Base-by-base conservation (phyloP, 2,888 invertebrate genomes). In the Apodemia duryi region DNA sequence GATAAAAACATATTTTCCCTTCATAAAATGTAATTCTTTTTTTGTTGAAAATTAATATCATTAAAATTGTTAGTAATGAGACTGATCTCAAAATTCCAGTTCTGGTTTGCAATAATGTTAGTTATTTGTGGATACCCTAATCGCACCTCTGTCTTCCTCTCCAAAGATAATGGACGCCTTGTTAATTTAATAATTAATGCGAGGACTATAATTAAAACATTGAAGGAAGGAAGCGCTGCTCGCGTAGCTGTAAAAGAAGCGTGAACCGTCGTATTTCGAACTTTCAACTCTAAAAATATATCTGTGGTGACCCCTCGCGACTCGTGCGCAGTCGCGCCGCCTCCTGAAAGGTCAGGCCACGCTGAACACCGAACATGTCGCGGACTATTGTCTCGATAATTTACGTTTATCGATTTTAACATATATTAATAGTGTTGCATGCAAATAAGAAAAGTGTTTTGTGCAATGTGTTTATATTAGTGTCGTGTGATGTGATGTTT, bases 241-340 rank as follows among this genome's bases (percentile, higher is more conserved):
- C 69, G 63, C 64, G 66, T 66, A 67, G 68, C 66, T 69, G 69
- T 69, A 65, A 38, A 69, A 72, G 73, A 72, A 70, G 66, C 80
- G 81, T 79, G 81, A 85, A 82, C 84, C 83, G 83, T 79, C 84
- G 89, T 88, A 90, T 90, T 91, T 88, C 92, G 92, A 92, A 92
- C 92, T 92, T 92, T 92, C 90, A 92, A 92, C 92, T 91, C 92
- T 92, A 92, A 91, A 92, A 92, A 92, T 92, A 92, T 84, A 83
- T 81, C 79, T 77, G 77, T 80, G 81, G 83, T 91, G 92, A 91
- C 91, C 91, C 91, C 90, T 87, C 83, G 78, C 86, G 83, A 85
- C 88, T 84, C 83, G 69, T 73, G 83, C 88, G 85, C 91, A 89
- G 91, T 88, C 90, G 84, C 77, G 79, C 77, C 84, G 84, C 76